Percentiles rank a stretch among this genome's conserved stretches.
Conservation (phyloP, 1,140 invertebrate genomes). For the Coelopa frigida region DNA sequence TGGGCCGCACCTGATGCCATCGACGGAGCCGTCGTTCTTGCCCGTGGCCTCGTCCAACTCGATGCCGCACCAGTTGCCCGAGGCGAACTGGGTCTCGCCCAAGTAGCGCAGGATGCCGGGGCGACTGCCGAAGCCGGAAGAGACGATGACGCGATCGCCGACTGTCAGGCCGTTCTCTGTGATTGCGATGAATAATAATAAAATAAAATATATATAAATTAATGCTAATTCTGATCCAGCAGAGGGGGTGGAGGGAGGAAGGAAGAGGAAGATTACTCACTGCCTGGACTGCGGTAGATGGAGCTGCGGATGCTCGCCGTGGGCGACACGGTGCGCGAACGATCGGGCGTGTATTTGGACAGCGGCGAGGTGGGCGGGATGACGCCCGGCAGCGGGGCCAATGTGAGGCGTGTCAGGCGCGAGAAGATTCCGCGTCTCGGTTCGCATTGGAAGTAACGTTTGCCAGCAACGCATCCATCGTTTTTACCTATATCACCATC, state of each 20-base stretch:
- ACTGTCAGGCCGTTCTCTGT: conserved; percentile 53
- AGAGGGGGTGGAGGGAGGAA: conserved; percentile 14
- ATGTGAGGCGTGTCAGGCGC: conserved; percentile 77
- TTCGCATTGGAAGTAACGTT: conserved; percentile 90
- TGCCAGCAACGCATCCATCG: conserved; percentile 89
- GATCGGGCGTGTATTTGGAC: conserved; percentile 34
- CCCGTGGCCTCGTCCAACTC: conserved; percentile 89
- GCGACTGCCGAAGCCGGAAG: conserved; percentile 74
- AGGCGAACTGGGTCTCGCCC: conserved; percentile 80
- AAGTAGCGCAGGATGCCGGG: conserved; percentile 77
- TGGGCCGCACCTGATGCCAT: conserved; percentile 61
- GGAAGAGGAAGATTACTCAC: conserved; percentile 25
- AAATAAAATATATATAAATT: neutral
- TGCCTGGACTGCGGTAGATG: conserved; percentile 43
- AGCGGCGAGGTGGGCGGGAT: conserved; percentile 35
- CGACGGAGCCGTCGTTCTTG: conserved; percentile 94
- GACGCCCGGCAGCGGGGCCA: conserved; percentile 53
- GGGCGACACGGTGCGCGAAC: conserved; percentile 45
- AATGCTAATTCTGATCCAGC: neutral
- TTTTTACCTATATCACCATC: conserved; percentile 91
- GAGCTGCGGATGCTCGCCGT: conserved; percentile 47
- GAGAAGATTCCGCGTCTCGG: conserved; percentile 91
- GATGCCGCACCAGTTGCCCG: conserved; percentile 90
- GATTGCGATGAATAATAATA: conserved; percentile 1
- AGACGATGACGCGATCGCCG: conserved; percentile 88